Conservation (phyloP, 2,113 vertebrate species). For the Probosciger aterrimus region DNA sequence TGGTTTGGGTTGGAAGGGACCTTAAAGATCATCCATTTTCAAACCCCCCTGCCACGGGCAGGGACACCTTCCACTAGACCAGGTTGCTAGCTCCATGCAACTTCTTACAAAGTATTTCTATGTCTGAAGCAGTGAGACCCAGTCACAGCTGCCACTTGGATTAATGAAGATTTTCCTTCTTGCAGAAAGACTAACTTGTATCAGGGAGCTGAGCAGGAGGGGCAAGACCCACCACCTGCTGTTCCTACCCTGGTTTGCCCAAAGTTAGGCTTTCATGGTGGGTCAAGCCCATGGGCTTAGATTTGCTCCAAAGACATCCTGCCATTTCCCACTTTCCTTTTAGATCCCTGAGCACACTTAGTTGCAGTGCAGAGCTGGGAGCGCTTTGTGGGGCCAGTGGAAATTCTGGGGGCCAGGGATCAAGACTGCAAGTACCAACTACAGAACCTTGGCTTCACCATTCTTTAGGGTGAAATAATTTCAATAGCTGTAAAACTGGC, state of each 20-base stretch:
- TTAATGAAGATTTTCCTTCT: neutral
- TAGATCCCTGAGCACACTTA: neutral
- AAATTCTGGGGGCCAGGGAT: neutral
- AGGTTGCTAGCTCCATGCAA: neutral
- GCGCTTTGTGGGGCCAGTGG: neutral
- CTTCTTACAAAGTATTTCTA: neutral
- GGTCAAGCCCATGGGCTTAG: neutral
- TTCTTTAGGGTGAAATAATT: neutral
- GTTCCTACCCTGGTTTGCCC: neutral
- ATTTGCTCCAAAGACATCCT: neutral
- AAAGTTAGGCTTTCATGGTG: neutral
- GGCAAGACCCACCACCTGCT: neutral
- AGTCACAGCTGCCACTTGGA: no score
- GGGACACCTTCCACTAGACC: neutral
- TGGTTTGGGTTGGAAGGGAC: neutral
- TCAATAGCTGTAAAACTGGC: neutral
- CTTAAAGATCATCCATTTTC: neutral
- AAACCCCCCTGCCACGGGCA: neutral
- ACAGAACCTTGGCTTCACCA: neutral
- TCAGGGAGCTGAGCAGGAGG: neutral
- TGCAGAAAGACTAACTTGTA: neutral
- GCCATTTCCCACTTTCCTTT: neutral
- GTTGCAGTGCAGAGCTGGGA: neutral
- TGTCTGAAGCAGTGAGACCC: neutral
- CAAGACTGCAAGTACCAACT: rapidly evolving